Conservation (phyloP, 2,888 invertebrate species). For the Pheosia tremula region DNA sequence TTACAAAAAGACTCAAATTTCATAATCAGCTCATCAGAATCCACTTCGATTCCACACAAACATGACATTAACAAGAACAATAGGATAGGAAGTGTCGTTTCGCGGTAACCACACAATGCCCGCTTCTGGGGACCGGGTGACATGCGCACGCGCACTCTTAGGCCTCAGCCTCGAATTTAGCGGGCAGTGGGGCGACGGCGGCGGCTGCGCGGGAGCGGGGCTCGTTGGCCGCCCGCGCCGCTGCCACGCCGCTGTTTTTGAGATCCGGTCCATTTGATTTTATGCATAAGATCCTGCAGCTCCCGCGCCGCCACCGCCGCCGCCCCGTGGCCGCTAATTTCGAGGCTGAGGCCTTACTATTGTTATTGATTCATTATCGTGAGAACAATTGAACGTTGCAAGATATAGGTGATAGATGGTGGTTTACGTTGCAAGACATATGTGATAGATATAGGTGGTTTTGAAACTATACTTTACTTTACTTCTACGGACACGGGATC, state of each 20-base stretch:
- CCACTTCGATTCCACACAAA: slow-evolving; percentile 4
- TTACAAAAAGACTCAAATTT: background rate
- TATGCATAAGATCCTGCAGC: no score
- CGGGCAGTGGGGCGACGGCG: no score
- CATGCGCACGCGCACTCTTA: background rate
- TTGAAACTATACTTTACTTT: no score
- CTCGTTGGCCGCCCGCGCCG: no score
- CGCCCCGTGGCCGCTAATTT: no score
- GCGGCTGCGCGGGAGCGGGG: no score
- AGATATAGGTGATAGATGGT: background rate
- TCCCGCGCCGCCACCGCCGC: no score
- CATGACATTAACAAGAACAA: slow-evolving; percentile 15
- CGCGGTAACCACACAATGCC: slow-evolving; percentile 32
- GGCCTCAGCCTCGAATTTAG: no score
- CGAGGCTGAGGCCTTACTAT: background rate
- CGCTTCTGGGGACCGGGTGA: slow-evolving; percentile 2
- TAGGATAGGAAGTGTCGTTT: slow-evolving; percentile 25
- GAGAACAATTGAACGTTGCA: slow-evolving; percentile 6
- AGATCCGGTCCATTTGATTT: no score
- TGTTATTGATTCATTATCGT: slow-evolving; percentile 7
- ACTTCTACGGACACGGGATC: no score
- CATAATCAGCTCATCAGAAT: background rate
- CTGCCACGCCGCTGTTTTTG: no score
- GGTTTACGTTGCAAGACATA: background rate
- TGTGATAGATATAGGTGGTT: background rate